Conservation (phyloP, 2,888 invertebrate species). For the Eledone cirrhosa region DNA sequence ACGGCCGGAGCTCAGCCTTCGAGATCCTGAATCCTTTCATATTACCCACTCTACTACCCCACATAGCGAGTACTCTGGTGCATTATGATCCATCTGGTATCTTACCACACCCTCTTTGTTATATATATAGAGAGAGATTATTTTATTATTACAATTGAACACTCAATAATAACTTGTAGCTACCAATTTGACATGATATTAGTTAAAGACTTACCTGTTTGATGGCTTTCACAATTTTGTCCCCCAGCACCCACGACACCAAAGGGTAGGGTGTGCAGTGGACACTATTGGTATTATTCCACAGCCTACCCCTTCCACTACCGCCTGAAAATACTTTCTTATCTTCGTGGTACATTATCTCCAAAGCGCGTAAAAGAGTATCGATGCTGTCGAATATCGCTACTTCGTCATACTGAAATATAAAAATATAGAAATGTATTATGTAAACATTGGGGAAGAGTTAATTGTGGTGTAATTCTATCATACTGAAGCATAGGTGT, state of each 20-base stretch:
- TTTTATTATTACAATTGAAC: too few species aligned
- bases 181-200: not conserved
- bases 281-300: constrained; percentile 38
- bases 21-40: too few species aligned
- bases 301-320: constrained; percentile 37
- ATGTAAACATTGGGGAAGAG: too few species aligned
- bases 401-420: constrained; percentile 52
- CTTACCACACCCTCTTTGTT: too few species aligned
- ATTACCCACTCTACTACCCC: too few species aligned
- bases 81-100: too few species aligned
- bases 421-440: not conserved
- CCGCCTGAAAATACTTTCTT: constrained; percentile 27
- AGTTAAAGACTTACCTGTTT: constrained; percentile 36
- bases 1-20: too few species aligned
- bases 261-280: constrained; percentile 41
- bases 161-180: too few species aligned
- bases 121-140: too few species aligned
- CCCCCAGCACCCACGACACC: constrained; percentile 44
- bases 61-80: too few species aligned
- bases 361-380: constrained; percentile 44
- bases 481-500: too few species aligned
- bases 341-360: constrained; percentile 33
- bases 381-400: constrained; percentile 51
- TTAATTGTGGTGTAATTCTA: too few species aligned
- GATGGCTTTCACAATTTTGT: constrained; percentile 39